phyloP scores from a whole-genome alignment of 1,140 invertebrate species.

The Chrysomallon squamiferum region DNA sequence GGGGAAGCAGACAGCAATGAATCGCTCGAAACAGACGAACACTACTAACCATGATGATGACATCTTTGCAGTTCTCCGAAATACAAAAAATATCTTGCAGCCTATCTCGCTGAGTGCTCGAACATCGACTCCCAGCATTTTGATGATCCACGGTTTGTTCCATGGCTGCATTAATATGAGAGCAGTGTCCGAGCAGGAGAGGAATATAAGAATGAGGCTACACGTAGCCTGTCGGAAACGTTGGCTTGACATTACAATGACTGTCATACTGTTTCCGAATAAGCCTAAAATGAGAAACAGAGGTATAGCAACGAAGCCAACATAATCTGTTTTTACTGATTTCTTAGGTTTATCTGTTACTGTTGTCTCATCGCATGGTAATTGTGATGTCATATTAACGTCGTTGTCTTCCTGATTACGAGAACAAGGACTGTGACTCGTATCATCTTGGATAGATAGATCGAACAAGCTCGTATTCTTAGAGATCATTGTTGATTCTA shows the following conservation, averaged over 20 bases:
- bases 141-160: constrained; percentile 33
- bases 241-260: constrained; percentile 22
- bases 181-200: constrained; percentile 32
- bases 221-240: constrained; percentile 20
- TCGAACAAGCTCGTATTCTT: too few relatives aligned
- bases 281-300: constrained; percentile 25
- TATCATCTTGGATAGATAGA: too few relatives aligned
- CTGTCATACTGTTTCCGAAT: constrained; percentile 31
- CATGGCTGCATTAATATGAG: constrained; percentile 28
- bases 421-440: too few relatives aligned
- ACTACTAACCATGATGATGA: constrained; percentile 47
- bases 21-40: constrained; percentile 38
- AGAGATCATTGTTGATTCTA: too few relatives aligned
- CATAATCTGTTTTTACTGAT: not conserved
- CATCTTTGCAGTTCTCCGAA: constrained; percentile 40
- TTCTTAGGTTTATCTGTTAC: too few relatives aligned
- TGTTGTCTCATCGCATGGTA: too few relatives aligned
- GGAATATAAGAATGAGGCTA: constrained; percentile 24
- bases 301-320: constrained; percentile 13
- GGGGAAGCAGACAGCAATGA: constrained; percentile 41
- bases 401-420: too few relatives aligned
- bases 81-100: constrained; percentile 39
- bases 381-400: too few relatives aligned
- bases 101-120: constrained; percentile 21
- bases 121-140: constrained; percentile 24